Percentiles rank a stretch among this genome's conserved stretches.
phyloP scores from a whole-genome alignment of 2,113 vertebrate genomes.

The Patagioenas fasciata region DNA sequence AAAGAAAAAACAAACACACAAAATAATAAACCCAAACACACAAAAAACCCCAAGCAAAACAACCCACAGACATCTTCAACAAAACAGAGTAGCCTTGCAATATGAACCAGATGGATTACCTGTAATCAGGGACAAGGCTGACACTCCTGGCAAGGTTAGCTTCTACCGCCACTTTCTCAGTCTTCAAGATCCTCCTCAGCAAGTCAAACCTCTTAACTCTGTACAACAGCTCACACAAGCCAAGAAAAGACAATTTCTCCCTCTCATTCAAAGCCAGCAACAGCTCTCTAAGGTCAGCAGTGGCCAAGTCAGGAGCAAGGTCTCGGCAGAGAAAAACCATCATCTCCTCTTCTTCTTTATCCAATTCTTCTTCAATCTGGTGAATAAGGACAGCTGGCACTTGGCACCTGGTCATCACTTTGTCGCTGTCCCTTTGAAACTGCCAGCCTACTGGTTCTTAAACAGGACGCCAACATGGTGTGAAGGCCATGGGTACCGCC shows the following conservation, averaged over 20 bases:
- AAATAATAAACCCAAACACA: too few relatives aligned
- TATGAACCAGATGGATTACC: conserved; percentile 72
- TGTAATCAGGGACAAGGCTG: conserved; percentile 80
- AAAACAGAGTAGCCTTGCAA: background rate
- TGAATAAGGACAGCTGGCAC: conserved; percentile 69
- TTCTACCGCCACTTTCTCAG: conserved; percentile 73
- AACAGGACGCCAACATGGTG: conserved; percentile 9
- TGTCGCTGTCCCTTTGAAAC: background rate
- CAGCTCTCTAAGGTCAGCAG: conserved; percentile 53
- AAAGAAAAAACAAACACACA: background rate
- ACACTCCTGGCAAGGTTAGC: conserved; percentile 27
- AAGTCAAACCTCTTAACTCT: conserved; percentile 86
- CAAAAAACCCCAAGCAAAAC: background rate
- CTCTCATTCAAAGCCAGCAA: conserved; percentile 66
- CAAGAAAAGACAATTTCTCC: conserved; percentile 32
- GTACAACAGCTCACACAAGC: conserved; percentile 80
- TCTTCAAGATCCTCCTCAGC: conserved; percentile 75
- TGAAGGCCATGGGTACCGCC: background rate
- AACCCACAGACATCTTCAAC: background rate
- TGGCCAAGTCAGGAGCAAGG: conserved; percentile 40
- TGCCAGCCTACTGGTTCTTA: background rate
- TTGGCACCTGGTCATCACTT: conserved; percentile 58
- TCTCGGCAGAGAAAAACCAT: conserved; percentile 78
- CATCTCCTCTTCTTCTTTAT: conserved; percentile 74
- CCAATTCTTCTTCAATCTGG: conserved; percentile 74